These are phyloP conservation scores for Caranx ignobilis DNA, from an alignment of 2,113 vertebrate species.

Conservation along the genomic window DNA sequence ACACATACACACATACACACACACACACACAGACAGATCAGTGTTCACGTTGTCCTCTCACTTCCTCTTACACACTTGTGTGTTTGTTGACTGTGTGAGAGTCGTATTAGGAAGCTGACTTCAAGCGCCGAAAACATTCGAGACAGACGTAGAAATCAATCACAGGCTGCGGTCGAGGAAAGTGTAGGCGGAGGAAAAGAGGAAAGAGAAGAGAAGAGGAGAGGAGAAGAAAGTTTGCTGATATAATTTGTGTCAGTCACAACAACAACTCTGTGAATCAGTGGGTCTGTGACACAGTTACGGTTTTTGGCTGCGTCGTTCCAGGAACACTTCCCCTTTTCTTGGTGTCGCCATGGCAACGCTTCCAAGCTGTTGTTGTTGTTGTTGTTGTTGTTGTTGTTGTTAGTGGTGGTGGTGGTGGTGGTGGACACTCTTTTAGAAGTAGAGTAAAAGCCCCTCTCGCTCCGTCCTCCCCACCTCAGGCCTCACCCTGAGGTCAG, in stretches of 20 bases:
- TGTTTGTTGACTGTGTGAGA: slow-evolving; percentile 35
- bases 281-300: slow-evolving; percentile 10
- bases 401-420: slow-evolving; percentile 35
- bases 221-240: not conserved
- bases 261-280: not conserved
- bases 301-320: not conserved
- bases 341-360: slow-evolving; percentile 66
- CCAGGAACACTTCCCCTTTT: slow-evolving; percentile 37
- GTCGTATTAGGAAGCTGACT: slow-evolving; percentile 30
- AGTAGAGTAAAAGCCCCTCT: slow-evolving; percentile 35
- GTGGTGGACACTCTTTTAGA: slow-evolving; percentile 51
- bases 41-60: slow-evolving; percentile 28
- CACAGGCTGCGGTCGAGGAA: not conserved
- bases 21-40: slow-evolving; percentile 58
- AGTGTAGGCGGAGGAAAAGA: not conserved
- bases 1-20: slow-evolving; percentile 58
- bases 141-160: not conserved
- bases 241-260: not conserved
- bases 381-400: no score
- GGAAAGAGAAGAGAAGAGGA: not conserved
- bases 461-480: slow-evolving; percentile 48
- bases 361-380: slow-evolving; percentile 56
- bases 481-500: slow-evolving; percentile 70
- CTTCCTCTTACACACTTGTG: slow-evolving; percentile 54
- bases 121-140: not conserved